Base-by-base conservation (phyloP, 2,888 invertebrate species). In the Anthoptus insignis region DNA sequence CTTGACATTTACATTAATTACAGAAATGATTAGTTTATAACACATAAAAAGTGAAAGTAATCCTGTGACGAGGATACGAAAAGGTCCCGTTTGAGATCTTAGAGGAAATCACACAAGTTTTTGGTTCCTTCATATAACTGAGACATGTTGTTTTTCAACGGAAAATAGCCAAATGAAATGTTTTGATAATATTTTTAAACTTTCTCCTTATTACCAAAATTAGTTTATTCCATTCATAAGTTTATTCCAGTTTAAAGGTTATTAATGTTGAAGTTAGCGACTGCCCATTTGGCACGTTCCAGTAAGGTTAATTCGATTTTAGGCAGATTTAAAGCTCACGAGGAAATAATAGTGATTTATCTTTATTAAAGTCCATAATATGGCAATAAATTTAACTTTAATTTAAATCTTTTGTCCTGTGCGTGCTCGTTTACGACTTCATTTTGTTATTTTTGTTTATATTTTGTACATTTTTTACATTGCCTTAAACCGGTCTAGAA, bases 261-360 rank as follows among this genome's bases (percentile, higher is more conserved):
- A 63, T 63, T 63, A 63, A 63, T 63, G 63, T 63, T 49, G 56
- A 63, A 61, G 63, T 56, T 57, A 57, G 63, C 56, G 56, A 56
- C 63, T 56, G 56, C 49, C 27, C 49, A 63, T 63, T 63, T 63
- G 63, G 63, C 63, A 63, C 63, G 63, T 63, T 49, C 39, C 49
- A 27, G 63, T 49, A 57, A 57, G 57, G 63, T 64, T 64, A 57
- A 64, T 64, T 64, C 63, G 63, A 64, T 64, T 64, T 64, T 64
- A 64, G 63, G 49, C 63, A 64, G 63, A 64, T 64, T 57, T 57
- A 57, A 64, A 19, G 64, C 64, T 64, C 24, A 57, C 64, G 29
- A 49, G 39, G 50, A 24, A 57, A 64, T 64, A 64, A 64, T 64
- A 50, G 64, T 64, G 64, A 64, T 64, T 64, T 64, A 64, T 64